phyloP scores from a whole-genome alignment of 35 echinoderm and acorn worm genomes.

The Anneissia japonica region DNA sequence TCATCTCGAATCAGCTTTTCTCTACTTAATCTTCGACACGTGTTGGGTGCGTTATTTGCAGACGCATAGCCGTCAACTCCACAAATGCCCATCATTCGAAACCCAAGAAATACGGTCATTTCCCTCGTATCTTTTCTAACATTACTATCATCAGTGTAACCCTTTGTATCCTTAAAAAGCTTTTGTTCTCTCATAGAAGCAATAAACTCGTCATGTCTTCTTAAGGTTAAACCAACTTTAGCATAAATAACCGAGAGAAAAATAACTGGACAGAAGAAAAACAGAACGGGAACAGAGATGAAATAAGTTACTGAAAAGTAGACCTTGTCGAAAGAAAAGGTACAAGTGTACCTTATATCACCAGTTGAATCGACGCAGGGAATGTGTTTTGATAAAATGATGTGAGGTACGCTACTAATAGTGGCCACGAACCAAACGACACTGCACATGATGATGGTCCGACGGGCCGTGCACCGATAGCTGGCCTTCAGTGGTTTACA shows the following conservation, averaged over 20 bases:
- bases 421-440: constrained; percentile 60
- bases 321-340: neutral
- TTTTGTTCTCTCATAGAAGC: constrained; percentile 48
- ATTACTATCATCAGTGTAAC: neutral
- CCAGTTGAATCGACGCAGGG: constrained; percentile 26
- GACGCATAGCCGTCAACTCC: neutral
- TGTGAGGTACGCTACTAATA: constrained; percentile 44
- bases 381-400: constrained; percentile 24
- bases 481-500: constrained; percentile 80
- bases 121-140: neutral
- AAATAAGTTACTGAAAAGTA: constrained; percentile 35
- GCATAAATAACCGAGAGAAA: constrained; percentile 63
- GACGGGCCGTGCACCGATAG: constrained; percentile 65
- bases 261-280: constrained; percentile 66
- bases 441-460: constrained; percentile 63
- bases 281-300: constrained; percentile 34
- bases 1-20: neutral
- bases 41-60: neutral
- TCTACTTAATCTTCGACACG: neutral
- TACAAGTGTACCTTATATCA: constrained; percentile 12
- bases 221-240: constrained; percentile 53
- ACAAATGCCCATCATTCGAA: neutral
- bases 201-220: constrained; percentile 67
- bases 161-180: neutral
- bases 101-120: neutral